Evolutionary conservation across 2,888 invertebrate genomes (phyloP).

Genomic region (Hyles lineata): DNA sequence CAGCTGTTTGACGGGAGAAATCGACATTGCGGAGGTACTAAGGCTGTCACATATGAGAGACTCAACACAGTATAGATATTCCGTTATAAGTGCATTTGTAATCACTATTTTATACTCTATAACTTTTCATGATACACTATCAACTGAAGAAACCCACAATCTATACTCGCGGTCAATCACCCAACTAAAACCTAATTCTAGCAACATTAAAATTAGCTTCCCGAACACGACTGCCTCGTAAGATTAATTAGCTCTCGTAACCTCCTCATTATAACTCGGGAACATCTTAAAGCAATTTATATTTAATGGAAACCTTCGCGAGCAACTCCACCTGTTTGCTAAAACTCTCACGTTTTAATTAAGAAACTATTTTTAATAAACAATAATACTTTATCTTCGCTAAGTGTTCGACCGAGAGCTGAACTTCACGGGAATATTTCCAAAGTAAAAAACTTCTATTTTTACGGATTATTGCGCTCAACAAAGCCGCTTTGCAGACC

Average conservation of each 20-base stretch:
- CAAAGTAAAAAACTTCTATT: conserved; percentile 23
- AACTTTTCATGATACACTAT: background rate
- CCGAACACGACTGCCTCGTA: background rate
- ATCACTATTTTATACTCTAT: no score
- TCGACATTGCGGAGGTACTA: no score
- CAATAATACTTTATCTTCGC: conserved; percentile 1
- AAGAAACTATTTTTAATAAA: conserved; percentile 21
- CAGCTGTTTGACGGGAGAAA: no score
- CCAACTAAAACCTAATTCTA: background rate
- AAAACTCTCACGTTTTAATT: conserved; percentile 13
- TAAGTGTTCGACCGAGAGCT: background rate
- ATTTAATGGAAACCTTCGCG: background rate
- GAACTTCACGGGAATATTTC: background rate
- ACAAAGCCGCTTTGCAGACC: conserved; percentile 22
- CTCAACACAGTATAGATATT: no score
- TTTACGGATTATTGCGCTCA: conserved; percentile 26
- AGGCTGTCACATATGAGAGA: no score
- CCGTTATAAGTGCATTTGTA: no score
- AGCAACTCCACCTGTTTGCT: background rate
- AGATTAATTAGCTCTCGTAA: conserved; percentile 6
- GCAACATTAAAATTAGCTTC: background rate
- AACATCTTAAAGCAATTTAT: conserved; percentile 1
- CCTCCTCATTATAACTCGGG: conserved; percentile 1
- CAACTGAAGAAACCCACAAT: background rate
- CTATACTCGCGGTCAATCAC: background rate